Evolutionary conservation across 2,113 vertebrate genomes (phyloP), one percentile per base, ranked within the genome.

Genomic region (Ranitomeya variabilis): DNA sequence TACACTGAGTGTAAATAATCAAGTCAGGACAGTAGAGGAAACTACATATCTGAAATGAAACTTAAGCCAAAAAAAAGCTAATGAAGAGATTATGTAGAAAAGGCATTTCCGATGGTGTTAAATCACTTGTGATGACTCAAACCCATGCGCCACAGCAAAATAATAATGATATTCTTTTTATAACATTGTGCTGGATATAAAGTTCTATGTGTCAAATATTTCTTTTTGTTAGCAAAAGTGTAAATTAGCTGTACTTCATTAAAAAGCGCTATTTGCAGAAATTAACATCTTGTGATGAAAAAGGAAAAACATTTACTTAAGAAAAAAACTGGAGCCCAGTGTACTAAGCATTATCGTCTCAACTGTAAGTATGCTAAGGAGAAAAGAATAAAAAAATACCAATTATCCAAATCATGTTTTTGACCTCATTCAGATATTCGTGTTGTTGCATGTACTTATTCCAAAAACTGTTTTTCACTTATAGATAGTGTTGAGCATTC

Each of bases 201-300:
- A 60, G 76, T 88, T 83, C 66, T 87, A 55, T 26, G 73, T 66
- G 69, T 77, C 71, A 78, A 89, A 84, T 74, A 76, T 52, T 60
- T 64, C 57, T 88, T 31, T 81, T 64, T 67, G 21, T 7, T 78
- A 80, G 23, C 15, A 4, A 67, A 88, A 67, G 69, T 89, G 80
- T 84, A 84, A 78, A 84, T 89, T 83, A 78, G 71, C 77, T 83
- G 57, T 83, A 73, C 80, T 77, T 88, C 69, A 88, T 83, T 88
- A 66, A 64, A 66, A 84, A 19, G 13, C 37, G 23, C 69, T 51
- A 54, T 26, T 82, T 55, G 74, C n/a, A n/a, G 55, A 16, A 26
- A 86, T 37, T 86, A 45, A 71, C 55, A 73, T 86, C 37, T 57
- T 76, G 57, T 45, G 73, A 52, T 64, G 31, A 86, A 60, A 77